These are phyloP conservation scores for Brachymystax lenok DNA, from an alignment of 2,797 vertebrate species.

Conservation along the genomic window DNA sequence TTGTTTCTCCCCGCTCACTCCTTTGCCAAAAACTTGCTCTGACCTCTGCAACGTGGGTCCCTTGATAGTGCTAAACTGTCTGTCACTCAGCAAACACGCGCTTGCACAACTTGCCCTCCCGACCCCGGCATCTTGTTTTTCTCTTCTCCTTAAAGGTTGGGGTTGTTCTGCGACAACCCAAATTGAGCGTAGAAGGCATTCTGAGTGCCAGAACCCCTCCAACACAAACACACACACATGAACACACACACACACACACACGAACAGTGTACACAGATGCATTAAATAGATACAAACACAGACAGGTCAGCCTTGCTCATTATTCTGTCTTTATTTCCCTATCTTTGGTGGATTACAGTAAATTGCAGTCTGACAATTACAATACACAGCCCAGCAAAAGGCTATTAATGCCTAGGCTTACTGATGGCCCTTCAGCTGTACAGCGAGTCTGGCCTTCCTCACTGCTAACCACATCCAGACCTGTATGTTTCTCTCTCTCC, in stretches of 20 bases:
- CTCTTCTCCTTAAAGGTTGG: conserved; percentile 75
- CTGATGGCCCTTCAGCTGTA: conserved; percentile 85
- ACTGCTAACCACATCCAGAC: conserved; percentile 87
- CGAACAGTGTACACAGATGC: not conserved
- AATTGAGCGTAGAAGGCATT: conserved; percentile 38
- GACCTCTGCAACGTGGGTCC: conserved; percentile 87
- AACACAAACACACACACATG: conserved; percentile 1
- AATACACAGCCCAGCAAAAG: conserved; percentile 84
- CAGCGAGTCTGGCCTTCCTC: conserved; percentile 80
- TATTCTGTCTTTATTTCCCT: conserved; percentile 39
- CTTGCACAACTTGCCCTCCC: conserved; percentile 80
- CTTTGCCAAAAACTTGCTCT: conserved; percentile 81
- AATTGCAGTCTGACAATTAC: conserved; percentile 89
- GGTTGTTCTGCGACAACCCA: conserved; percentile 44
- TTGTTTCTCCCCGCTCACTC: conserved; percentile 83
- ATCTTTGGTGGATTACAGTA: conserved; percentile 85
- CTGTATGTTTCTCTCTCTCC: conserved; percentile 26
- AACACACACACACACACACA: conserved; percentile 6
- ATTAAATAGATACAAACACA: not conserved
- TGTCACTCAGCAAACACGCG: conserved; percentile 86
- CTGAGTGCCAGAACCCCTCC: conserved; percentile 10
- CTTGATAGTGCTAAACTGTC: conserved; percentile 87
- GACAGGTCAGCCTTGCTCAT: conserved; percentile 6
- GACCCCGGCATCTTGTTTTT: conserved; percentile 83
- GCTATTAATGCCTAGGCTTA: conserved; percentile 88